A percentile compares a stretch with the other conserved stretches of the same genome.
phyloP scores from a whole-genome alignment of 2,113 vertebrate species.

The Gymnogyps californianus region DNA sequence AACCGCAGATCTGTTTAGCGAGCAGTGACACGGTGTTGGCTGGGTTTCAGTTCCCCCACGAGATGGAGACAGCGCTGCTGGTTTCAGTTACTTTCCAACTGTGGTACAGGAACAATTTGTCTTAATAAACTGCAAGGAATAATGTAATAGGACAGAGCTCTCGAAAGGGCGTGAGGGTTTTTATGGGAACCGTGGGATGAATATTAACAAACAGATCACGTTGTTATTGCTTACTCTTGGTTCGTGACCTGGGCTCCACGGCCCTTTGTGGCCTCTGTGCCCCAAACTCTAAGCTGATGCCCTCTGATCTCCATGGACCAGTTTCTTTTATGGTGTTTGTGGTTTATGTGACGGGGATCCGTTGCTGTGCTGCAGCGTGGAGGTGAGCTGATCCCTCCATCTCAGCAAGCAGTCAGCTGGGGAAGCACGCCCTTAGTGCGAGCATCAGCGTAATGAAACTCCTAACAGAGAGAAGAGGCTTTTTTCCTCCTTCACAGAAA shows the following conservation, averaged over 20 bases:
- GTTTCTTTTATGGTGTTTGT: background rate
- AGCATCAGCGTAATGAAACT: background rate
- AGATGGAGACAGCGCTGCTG: constrained; percentile 22
- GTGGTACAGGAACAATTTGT: background rate
- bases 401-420: background rate
- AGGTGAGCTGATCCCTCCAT: background rate
- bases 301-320: background rate
- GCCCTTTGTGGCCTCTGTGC: background rate
- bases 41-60: background rate
- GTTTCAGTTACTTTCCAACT: background rate
- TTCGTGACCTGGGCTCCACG: background rate
- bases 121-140: background rate
- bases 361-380: fast-evolving
- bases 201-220: background rate
- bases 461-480: background rate
- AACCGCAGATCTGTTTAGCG: fast-evolving
- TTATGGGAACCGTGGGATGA: background rate
- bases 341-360: background rate
- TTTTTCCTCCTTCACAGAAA: background rate
- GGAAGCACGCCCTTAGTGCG: fast-evolving
- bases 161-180: background rate
- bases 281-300: background rate
- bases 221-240: background rate
- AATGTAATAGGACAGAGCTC: background rate
- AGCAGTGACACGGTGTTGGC: background rate